Percentiles rank a stretch among this genome's conserved stretches.
These are phyloP conservation scores for Phaedon cochleariae DNA, from an alignment of 2,888 invertebrate genomes.

Conservation along the genomic window DNA sequence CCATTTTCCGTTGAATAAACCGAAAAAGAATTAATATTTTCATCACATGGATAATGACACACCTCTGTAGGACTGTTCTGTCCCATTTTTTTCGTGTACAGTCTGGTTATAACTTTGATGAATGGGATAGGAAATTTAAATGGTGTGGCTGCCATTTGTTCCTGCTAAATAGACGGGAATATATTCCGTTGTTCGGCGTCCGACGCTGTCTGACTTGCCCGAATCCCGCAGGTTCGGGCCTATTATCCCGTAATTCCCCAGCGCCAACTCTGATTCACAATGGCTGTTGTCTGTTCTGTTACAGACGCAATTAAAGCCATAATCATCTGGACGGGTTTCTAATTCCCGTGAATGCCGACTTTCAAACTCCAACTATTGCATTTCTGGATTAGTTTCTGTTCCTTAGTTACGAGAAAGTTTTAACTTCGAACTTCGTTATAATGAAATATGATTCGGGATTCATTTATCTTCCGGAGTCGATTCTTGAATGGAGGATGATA, in stretches of 20 bases:
- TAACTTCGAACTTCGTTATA: not conserved
- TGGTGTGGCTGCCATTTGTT: conserved; percentile 9
- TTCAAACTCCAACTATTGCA: conserved; percentile 43
- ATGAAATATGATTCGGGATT: not conserved
- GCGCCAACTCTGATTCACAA: conserved; percentile 54
- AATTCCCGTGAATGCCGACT: conserved; percentile 41
- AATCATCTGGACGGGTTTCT: conserved; percentile 49
- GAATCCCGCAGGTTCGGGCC: conserved; percentile 46
- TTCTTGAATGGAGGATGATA: too few species aligned
- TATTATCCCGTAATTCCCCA: conserved; percentile 53
- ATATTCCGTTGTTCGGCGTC: conserved; percentile 11
- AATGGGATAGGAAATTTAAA: conserved; percentile 1
- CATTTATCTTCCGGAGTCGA: not conserved
- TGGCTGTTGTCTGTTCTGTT: conserved; percentile 52
- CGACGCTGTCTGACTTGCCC: conserved; percentile 9
- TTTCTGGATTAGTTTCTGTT: conserved; percentile 37
- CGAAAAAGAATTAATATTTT: too few species aligned
- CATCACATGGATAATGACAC: too few species aligned
- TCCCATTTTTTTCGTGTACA: too few species aligned
- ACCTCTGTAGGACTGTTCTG: too few species aligned
- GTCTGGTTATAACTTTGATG: not conserved
- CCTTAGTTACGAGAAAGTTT: conserved; percentile 15
- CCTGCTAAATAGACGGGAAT: conserved; percentile 14
- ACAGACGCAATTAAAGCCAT: conserved; percentile 54
- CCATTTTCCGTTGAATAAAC: too few species aligned